Percentiles rank a stretch among this genome's conserved stretches.
These are phyloP conservation scores for Petromus typicus DNA, from an alignment of 2,113 vertebrate genomes.

Conservation along the genomic window DNA sequence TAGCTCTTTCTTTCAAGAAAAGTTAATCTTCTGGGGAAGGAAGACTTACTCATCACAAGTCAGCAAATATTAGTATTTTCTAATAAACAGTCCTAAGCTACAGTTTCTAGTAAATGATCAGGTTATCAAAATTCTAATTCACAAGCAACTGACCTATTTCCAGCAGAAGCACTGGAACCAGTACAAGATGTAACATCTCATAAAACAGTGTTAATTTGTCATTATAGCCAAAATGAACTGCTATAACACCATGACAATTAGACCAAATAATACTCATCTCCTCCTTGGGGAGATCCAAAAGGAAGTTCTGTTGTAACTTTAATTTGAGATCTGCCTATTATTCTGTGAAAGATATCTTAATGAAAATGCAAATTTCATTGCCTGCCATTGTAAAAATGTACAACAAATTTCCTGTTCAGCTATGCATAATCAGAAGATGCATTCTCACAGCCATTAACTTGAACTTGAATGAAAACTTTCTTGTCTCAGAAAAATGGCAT, in stretches of 20 bases:
- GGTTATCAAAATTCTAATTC: constrained; percentile 45
- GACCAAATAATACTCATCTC: constrained; percentile 4
- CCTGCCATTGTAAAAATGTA: constrained; percentile 20
- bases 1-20: constrained; percentile 63
- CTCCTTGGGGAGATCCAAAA: constrained; percentile 26
- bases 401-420: constrained; percentile 11
- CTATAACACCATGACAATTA: constrained; percentile 20
- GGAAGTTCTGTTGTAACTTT: constrained; percentile 36
- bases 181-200: constrained; percentile 2
- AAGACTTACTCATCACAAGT: constrained; percentile 49
- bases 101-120: constrained; percentile 35
- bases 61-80: constrained; percentile 40
- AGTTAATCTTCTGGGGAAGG: constrained; percentile 51
- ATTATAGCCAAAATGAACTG: constrained; percentile 24
- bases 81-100: constrained; percentile 28
- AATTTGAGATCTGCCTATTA: constrained; percentile 62
- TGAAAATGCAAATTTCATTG: constrained; percentile 34
- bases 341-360: constrained; percentile 44
- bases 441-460: neutral
- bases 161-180: neutral
- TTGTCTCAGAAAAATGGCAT: constrained; percentile 4
- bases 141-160: constrained; percentile 46
- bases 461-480: neutral
- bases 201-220: constrained; percentile 2
- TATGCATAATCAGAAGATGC: constrained; percentile 33